These are phyloP conservation scores for Spilosoma lubricipeda DNA, from an alignment of 2,888 invertebrate genomes.

Conservation along the genomic window DNA sequence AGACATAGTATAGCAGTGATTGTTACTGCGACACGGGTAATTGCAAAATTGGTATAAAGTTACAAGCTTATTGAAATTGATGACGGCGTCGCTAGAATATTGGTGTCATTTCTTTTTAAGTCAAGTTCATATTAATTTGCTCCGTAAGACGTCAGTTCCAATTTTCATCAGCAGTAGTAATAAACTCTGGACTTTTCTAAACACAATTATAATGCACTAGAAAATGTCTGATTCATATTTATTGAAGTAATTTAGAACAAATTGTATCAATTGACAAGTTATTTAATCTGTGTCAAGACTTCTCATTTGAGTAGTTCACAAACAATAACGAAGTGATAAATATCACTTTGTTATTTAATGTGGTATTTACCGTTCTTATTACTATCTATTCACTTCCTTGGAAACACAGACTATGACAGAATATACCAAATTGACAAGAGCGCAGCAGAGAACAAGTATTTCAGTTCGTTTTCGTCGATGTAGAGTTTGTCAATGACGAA, in stretches of 20 bases:
- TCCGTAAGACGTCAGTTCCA: neutral
- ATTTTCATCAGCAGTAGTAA: neutral
- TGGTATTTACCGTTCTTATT: neutral
- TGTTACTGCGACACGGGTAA: conserved; percentile 62
- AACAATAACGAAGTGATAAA: conserved; percentile 8
- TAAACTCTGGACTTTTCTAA: conserved; percentile 48
- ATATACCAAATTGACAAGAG: neutral
- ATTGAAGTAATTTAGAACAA: conserved; percentile 34
- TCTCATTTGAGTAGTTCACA: conserved; percentile 28
- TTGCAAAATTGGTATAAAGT: conserved; percentile 63
- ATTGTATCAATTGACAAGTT: conserved; percentile 44
- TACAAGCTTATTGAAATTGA: neutral
- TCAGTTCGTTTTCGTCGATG: neutral
- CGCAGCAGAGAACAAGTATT: neutral
- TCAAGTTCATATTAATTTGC: neutral
- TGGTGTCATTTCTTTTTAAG: neutral
- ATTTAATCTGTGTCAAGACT: conserved; percentile 52
- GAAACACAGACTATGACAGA: neutral
- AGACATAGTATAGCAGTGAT: conserved; percentile 51
- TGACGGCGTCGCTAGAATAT: too few relatives aligned
- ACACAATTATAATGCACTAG: conserved; percentile 26
- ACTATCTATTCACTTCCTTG: neutral
- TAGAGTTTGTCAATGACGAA: neutral
- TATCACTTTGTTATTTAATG: neutral
- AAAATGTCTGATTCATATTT: conserved; percentile 40